These are phyloP conservation scores for Hemicentrotus pulcherrimus DNA, from an alignment of 35 echinoderm and acorn worm genomes.

Conservation along the genomic window DNA sequence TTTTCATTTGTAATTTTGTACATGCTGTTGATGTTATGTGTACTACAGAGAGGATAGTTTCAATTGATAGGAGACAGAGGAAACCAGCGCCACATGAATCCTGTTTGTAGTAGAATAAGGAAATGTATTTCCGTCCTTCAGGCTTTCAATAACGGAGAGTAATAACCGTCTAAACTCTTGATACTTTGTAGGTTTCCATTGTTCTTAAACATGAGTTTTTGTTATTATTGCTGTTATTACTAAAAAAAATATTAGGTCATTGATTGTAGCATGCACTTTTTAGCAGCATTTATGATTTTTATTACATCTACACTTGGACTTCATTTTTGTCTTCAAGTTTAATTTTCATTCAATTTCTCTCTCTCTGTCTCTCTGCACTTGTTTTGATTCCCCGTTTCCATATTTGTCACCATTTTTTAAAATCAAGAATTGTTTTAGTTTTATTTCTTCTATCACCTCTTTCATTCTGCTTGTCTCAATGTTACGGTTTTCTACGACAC, in stretches of 20 bases:
- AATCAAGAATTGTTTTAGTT: too few species aligned
- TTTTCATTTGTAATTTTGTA: constrained; percentile 3
- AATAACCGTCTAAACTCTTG: not conserved
- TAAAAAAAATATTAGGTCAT: not conserved
- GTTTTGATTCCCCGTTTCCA: too few species aligned
- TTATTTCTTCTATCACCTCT: too few species aligned
- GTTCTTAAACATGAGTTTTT: not conserved
- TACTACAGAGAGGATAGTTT: not conserved
- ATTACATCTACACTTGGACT: too few species aligned
- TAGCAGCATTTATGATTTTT: too few species aligned
- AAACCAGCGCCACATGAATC: not conserved
- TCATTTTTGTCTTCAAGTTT: too few species aligned
- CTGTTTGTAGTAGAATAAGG: not conserved
- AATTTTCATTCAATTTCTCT: too few species aligned
- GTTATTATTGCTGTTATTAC: not conserved
- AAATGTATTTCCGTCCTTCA: not conserved
- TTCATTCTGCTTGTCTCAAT: too few species aligned
- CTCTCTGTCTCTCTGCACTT: too few species aligned
- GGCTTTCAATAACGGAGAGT: not conserved
- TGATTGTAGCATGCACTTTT: not conserved
- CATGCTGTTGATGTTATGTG: not conserved
- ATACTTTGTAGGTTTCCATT: not conserved
- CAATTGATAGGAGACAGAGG: not conserved
- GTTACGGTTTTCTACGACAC: too few species aligned
- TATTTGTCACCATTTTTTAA: too few species aligned